phyloP scores from a whole-genome alignment of 2,113 vertebrate species.

The Eulemur rufifrons region DNA sequence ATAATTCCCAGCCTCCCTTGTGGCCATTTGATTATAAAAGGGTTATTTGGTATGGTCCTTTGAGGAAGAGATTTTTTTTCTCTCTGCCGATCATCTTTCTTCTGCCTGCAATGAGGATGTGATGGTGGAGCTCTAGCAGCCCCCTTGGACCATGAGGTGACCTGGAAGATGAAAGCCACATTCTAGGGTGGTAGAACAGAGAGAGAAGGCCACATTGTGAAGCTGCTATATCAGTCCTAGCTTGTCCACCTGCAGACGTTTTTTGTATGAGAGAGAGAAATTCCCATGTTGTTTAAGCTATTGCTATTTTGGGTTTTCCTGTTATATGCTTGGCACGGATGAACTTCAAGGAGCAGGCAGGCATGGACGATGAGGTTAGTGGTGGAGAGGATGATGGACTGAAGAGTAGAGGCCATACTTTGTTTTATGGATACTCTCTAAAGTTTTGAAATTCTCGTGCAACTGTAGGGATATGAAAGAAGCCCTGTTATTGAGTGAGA shows the following conservation, averaged over 20 bases:
- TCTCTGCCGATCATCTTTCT: not conserved
- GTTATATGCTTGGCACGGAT: not conserved
- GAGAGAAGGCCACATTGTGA: not conserved
- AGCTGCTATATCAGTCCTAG: not conserved
- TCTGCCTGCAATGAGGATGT: not conserved
- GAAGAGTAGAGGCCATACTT: not conserved
- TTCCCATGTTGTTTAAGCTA: not conserved
- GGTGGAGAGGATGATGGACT: not conserved
- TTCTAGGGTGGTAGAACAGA: not conserved
- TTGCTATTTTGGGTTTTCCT: not conserved
- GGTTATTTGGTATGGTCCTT: not conserved
- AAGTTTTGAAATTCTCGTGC: not conserved
- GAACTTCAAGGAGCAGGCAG: not conserved
- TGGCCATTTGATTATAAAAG: not conserved
- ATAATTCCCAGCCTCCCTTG: not conserved
- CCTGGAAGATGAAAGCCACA: not conserved
- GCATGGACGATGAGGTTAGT: not conserved
- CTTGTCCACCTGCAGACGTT: not conserved
- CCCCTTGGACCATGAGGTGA: not conserved
- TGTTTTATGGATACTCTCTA: not conserved
- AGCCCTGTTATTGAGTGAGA: not conserved
- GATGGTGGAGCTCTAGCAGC: not conserved
- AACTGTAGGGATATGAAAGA: not conserved
- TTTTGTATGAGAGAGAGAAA: not conserved
- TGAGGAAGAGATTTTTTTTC: not conserved